Conservation (phyloP, 2,888 invertebrate species). For the Scaptomyza reducta region DNA sequence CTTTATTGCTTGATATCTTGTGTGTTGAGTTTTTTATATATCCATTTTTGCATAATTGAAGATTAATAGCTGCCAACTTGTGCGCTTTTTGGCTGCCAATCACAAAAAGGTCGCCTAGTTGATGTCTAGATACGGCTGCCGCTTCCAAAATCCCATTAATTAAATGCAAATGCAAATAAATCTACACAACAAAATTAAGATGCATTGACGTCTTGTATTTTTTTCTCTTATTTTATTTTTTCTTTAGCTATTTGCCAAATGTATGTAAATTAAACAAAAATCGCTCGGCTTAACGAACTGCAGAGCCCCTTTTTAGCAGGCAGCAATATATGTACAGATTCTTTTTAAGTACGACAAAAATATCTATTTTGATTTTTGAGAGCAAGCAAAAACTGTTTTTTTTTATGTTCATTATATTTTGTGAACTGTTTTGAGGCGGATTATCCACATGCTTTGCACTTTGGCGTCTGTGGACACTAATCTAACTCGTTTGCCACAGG, state of each 20-base stretch:
- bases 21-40: background rate
- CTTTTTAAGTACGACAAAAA: background rate
- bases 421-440: background rate
- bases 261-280: slow-evolving; percentile 54
- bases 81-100: slow-evolving; percentile 69
- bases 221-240: slow-evolving; percentile 17
- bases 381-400: background rate
- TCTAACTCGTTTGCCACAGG: slow-evolving; percentile 58
- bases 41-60: slow-evolving; percentile 37
- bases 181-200: slow-evolving; percentile 49
- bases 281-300: slow-evolving; percentile 17
- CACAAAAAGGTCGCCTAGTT: slow-evolving; percentile 75
- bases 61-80: slow-evolving; percentile 71
- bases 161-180: slow-evolving; percentile 75
- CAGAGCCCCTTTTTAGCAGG: slow-evolving; percentile 33
- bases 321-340: background rate
- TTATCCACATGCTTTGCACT: slow-evolving; percentile 29
- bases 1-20: background rate
- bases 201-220: slow-evolving; percentile 58
- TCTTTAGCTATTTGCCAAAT: slow-evolving; percentile 61
- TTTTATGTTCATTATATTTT: background rate
- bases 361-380: background rate
- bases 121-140: slow-evolving; percentile 62
- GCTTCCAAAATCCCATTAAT: slow-evolving; percentile 65
- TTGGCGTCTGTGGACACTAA: slow-evolving; percentile 6